Base-by-base conservation (phyloP, 2,113 vertebrate genomes). In the Ctenomys sociabilis region DNA sequence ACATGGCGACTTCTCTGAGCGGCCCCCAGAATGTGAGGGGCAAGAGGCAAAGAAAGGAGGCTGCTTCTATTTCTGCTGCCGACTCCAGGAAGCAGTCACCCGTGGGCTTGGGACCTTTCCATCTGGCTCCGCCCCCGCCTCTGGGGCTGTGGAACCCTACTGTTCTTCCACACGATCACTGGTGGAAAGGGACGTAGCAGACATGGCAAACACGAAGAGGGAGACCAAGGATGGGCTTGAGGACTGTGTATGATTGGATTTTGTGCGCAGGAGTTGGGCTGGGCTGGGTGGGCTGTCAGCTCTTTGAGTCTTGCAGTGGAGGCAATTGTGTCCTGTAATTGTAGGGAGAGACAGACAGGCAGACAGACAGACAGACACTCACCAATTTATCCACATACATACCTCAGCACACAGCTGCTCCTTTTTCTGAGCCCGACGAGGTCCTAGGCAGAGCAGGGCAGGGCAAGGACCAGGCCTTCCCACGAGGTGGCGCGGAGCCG, bases 1-100 rank as follows among this genome's bases (percentile, higher is more conserved):
- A 80, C 40, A 24, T 88, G 90, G 84, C 59, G 13, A 64, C 94
- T 92, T 88, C 91, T 90, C 86, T 77, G 54, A 35, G 49, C 26
- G 30, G 26, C 54, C 70, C 85, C 52, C 43, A 43, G 87, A 45
- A 40, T 63, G 32, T 19, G 49, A 91, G n/a, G 43, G 24, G 35
- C 57, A 88, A 90, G 75, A 30, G 30, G 3, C 5, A 40, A 85
- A 12, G 68, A 88, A 73, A 81, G 77, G 1, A 22, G n/a, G 17
- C 61, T 89, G 81, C 59, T 49, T 88, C 30, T 78, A 24, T 90
- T 95, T 82, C 78, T 1, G 0, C 57, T 66, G 49, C 73, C 90
- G 72, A 59, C 88, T 37, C 2, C 24, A 43, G 35, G n/a, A 59
- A 82, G 68, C 35, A 21, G 57, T 80, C 85, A 54, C 40, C 40